These are phyloP conservation scores for Poeciliopsis infans DNA, from an alignment of 2,797 vertebrate species.

Conservation along the genomic window DNA sequence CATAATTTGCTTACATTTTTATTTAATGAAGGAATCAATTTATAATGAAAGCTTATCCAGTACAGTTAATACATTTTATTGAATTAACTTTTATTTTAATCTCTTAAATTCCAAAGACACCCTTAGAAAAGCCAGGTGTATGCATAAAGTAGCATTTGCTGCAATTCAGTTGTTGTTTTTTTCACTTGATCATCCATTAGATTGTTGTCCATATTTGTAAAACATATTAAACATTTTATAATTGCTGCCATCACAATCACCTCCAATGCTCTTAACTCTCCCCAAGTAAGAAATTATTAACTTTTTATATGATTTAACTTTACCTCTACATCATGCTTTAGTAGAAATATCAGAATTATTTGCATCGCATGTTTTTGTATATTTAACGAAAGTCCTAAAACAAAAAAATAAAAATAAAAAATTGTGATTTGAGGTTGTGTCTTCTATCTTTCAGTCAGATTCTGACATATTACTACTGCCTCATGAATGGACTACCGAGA, in stretches of 20 bases:
- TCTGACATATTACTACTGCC: conserved; percentile 30
- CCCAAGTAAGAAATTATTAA: neutral
- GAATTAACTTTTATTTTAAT: neutral
- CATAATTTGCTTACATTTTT: neutral
- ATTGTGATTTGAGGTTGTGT: conserved; percentile 11
- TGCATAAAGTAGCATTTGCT: neutral
- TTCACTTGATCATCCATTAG: neutral
- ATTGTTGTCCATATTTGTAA: neutral
- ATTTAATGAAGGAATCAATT: neutral
- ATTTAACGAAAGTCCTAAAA: conserved; percentile 2
- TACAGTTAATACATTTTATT: neutral
- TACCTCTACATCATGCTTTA: neutral
- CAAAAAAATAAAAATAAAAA: neutral
- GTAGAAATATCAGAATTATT: neutral
- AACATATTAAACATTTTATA: neutral
- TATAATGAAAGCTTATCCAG: neutral
- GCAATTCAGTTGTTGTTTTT: neutral
- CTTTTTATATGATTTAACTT: neutral
- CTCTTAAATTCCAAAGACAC: neutral
- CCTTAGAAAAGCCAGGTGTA: neutral
- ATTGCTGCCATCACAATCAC: neutral
- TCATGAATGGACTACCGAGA: conserved; percentile 29
- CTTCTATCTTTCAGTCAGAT: conserved; percentile 2
- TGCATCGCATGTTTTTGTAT: neutral
- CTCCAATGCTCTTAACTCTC: neutral